These are phyloP conservation scores for Hermatobates lingyangjiaoensis DNA, from an alignment of 1,140 invertebrate genomes.

Conservation along the genomic window DNA sequence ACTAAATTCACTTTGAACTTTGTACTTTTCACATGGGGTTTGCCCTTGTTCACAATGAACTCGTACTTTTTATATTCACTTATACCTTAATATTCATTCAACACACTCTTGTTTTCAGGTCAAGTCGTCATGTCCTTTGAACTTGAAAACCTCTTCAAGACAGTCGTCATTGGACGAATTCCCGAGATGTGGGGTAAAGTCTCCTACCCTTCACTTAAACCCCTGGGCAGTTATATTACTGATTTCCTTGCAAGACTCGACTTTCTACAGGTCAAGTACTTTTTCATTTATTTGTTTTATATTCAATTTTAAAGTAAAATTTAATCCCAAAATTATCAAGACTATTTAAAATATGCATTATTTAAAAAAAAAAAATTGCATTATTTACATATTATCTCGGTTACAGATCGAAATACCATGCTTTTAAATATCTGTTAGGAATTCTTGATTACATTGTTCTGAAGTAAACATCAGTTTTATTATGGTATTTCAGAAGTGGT, in stretches of 20 bases:
- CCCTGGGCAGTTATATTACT: slow-evolving; percentile 70
- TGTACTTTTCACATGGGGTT: too few species aligned
- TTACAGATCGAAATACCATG: too few species aligned
- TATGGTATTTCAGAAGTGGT: slow-evolving; percentile 48
- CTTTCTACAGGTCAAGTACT: slow-evolving; percentile 51
- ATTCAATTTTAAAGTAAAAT: neutral
- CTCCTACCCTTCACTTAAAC: slow-evolving; percentile 86
- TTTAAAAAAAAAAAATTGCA: neutral
- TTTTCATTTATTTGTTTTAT: neutral
- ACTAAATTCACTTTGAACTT: too few species aligned
- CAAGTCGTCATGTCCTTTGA: slow-evolving; percentile 67
- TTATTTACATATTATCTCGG: too few species aligned
- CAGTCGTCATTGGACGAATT: slow-evolving; percentile 66
- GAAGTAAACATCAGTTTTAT: too few species aligned
- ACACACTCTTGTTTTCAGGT: slow-evolving; percentile 29
- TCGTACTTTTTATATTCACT: too few species aligned
- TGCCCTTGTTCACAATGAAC: too few species aligned
- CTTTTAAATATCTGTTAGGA: too few species aligned
- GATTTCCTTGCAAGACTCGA: slow-evolving; percentile 67
- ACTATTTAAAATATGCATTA: neutral
- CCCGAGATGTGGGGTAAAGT: slow-evolving; percentile 62
- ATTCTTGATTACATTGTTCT: too few species aligned
- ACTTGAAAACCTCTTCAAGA: slow-evolving; percentile 68
- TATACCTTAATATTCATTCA: too few species aligned
- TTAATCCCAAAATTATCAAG: too few species aligned